Conservation (phyloP, 2,113 vertebrate genomes). For the Mionectes macconnelli region DNA sequence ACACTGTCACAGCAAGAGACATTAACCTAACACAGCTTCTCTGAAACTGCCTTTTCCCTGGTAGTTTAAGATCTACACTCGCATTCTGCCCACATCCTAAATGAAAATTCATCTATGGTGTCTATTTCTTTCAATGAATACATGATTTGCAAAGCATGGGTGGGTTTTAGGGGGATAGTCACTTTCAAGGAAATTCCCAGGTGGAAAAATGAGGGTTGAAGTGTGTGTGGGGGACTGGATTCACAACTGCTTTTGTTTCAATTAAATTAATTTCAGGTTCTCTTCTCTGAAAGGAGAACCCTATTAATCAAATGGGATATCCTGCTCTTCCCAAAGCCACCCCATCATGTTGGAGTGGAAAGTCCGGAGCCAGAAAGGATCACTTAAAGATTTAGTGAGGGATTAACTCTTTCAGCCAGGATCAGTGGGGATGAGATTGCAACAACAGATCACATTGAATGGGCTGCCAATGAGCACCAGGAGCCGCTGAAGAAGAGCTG, state of each 20-base stretch:
- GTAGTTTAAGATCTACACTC: background rate
- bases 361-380: background rate
- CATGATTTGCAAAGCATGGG: background rate
- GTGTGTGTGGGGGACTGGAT: background rate
- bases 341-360: fast-evolving
- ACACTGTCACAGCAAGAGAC: background rate
- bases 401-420: background rate
- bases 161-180: background rate
- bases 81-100: background rate
- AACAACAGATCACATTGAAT: background rate
- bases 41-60: background rate
- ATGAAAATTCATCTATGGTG: no score
- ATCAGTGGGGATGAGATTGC: background rate
- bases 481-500: background rate
- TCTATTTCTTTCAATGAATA: background rate
- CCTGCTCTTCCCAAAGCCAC: background rate
- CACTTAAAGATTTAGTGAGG: background rate
- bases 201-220: background rate
- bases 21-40: background rate
- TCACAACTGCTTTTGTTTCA: background rate
- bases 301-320: background rate
- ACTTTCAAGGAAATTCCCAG: background rate
- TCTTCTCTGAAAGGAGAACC: background rate
- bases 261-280: background rate
- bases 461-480: background rate